Evolutionary conservation across 2,888 invertebrate species (phyloP).

Genomic region (Monochamus alternatus): DNA sequence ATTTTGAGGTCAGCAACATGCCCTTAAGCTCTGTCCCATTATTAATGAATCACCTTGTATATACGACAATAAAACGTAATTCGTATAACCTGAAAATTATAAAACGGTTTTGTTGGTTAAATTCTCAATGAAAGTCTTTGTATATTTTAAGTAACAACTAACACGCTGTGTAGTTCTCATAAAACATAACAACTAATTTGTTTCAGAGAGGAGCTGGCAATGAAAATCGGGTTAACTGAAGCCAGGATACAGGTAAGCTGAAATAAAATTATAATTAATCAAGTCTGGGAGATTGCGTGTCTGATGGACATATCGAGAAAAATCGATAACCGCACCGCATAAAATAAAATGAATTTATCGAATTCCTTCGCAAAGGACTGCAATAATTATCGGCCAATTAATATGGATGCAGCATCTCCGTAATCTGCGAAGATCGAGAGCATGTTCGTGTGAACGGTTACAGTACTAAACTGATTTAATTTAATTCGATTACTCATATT

Average conservation of each 20-base stretch:
- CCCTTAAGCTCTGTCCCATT: no score
- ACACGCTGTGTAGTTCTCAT: background rate
- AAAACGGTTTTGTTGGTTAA: no score
- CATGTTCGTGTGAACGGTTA: constrained; percentile 48
- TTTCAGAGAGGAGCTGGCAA: constrained; percentile 94
- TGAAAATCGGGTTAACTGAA: constrained; percentile 95
- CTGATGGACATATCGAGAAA: constrained; percentile 24
- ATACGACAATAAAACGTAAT: no score
- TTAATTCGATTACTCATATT: constrained; percentile 59
- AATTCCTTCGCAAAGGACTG: constrained; percentile 42
- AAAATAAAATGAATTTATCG: constrained; percentile 46
- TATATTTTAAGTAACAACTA: no score
- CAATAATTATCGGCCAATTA: constrained; percentile 47
- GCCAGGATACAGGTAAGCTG: constrained; percentile 91
- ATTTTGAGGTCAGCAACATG: no score
- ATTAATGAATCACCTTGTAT: no score
- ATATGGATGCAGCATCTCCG: constrained; percentile 45
- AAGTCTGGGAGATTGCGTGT: constrained; percentile 30
- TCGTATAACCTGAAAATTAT: no score
- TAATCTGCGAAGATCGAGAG: constrained; percentile 46
- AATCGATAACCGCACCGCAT: constrained; percentile 39
- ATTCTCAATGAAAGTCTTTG: no score
- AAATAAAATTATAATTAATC: constrained; percentile 29
- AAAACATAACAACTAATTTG: constrained; percentile 58
- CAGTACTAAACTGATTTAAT: constrained; percentile 43